Evolutionary conservation across 2,797 vertebrate genomes (phyloP).

Genomic region (Columba guinea): DNA sequence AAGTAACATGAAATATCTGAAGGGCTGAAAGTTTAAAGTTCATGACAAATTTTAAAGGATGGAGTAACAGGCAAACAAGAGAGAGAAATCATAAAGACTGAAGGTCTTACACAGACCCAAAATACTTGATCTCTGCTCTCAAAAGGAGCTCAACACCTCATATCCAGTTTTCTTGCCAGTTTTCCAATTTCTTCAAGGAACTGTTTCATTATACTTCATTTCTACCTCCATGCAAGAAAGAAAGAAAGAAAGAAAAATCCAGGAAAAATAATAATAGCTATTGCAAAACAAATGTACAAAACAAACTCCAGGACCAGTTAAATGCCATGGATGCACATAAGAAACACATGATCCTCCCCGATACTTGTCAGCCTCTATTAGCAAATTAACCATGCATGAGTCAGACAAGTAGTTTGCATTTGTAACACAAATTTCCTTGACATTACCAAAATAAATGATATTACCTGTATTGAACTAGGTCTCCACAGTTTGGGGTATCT

Average conservation of each 20-base stretch:
- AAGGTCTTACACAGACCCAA: neutral
- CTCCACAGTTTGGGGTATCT: neutral
- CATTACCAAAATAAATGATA: neutral
- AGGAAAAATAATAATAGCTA: neutral
- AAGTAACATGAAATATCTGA: neutral
- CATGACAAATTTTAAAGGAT: neutral
- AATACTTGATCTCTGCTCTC: neutral
- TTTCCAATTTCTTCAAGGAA: neutral
- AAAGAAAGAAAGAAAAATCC: neutral
- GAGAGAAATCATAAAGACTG: neutral
- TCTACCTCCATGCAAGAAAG: neutral
- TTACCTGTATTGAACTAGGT: neutral
- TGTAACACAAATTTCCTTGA: neutral
- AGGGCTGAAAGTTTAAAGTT: neutral
- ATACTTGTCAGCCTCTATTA: neutral
- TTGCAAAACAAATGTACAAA: neutral
- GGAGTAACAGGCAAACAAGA: neutral
- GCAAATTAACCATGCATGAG: neutral
- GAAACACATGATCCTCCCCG: neutral
- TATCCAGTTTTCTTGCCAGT: neutral
- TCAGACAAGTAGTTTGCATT: neutral
- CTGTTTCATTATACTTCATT: neutral
- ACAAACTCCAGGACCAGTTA: neutral
- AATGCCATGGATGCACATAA: neutral
- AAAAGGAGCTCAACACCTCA: neutral